Evolutionary conservation across 2,888 invertebrate species (phyloP).

Genomic region (Archips crataeganus): DNA sequence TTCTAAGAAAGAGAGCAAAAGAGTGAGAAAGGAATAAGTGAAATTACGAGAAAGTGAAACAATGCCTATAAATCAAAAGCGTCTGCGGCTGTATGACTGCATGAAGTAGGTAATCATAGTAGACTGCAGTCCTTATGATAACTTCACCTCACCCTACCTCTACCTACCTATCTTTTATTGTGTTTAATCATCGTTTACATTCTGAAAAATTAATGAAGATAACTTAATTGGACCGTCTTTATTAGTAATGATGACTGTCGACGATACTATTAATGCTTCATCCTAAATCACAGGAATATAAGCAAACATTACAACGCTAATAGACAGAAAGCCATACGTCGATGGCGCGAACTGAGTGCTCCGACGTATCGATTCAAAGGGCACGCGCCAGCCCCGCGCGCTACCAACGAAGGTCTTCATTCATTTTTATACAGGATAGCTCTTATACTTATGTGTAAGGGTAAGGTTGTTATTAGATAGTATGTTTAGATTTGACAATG

Average conservation of each 20-base stretch:
- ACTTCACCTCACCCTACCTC: no score
- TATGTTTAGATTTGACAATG: no score
- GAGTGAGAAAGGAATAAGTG: no score
- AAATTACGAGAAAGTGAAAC: no score
- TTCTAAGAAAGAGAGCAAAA: no score
- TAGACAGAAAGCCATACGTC: slow-evolving; percentile 28
- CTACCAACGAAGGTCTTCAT: slow-evolving; percentile 30
- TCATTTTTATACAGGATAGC: slow-evolving; percentile 14
- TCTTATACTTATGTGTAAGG: not conserved
- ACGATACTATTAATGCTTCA: not conserved
- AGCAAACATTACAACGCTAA: slow-evolving; percentile 3
- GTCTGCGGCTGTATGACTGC: no score
- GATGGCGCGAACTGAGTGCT: slow-evolving; percentile 42
- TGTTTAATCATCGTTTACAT: not conserved
- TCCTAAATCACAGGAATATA: not conserved
- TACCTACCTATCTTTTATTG: not conserved
- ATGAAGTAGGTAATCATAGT: no score
- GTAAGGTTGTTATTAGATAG: not conserved
- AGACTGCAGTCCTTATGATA: no score
- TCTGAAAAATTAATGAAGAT: not conserved
- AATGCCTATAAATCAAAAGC: no score
- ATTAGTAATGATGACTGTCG: no score
- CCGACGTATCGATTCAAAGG: slow-evolving; percentile 52
- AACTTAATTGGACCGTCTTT: not conserved
- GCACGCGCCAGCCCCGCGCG: slow-evolving; percentile 46